Base-by-base conservation (phyloP, 2,888 invertebrate species). In the Archips crataeganus region DNA sequence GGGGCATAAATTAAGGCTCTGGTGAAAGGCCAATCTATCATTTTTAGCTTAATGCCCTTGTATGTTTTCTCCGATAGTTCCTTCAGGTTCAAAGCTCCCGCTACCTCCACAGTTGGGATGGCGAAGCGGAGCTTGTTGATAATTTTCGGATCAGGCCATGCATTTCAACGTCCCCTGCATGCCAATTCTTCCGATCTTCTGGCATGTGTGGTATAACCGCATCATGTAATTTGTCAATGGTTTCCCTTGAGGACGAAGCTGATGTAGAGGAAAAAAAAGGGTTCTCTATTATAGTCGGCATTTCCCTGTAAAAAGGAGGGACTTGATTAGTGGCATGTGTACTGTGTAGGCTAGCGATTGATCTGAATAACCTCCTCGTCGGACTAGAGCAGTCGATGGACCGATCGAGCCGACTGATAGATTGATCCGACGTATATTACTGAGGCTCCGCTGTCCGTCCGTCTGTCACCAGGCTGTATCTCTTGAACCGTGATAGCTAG, bases 1-100 rank as follows among this genome's bases (percentile, higher is more conserved):
- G 49, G 64, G 32, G 49, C 34, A 9, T 64, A 64, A 8, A 64
- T 64, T 8, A 49, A 4, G 13, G 49, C 64, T 2, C 34, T 49
- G 13, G 49, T 64, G n/a, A 64, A 64, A 6, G 64, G 49, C 49
- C 49, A 36, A 32, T 64, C 34, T 1, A 49, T 5, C 64, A 64
- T 49, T 34, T 64, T 49, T 34, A 64, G 6, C 42, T 45, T 62
- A n/a, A 62, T 62, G 62, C 4, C 10, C 10, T 47, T 62, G 23
- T 62, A 62, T 3, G 45, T 11, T 45, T 62, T 62, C 15, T 62
- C 62, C 1, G 62, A 62, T 10, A 45, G 62, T 10, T 47, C 62
- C 13, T 36, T 36, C 36, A 36, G 36, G 36, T 36, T 36, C 3
- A 36, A 36, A 36, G 36, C 36, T 5, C 36, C 36, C 5, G 36